Base-by-base conservation (phyloP, 2,797 vertebrate genomes). In the Rhinogobio ventralis region DNA sequence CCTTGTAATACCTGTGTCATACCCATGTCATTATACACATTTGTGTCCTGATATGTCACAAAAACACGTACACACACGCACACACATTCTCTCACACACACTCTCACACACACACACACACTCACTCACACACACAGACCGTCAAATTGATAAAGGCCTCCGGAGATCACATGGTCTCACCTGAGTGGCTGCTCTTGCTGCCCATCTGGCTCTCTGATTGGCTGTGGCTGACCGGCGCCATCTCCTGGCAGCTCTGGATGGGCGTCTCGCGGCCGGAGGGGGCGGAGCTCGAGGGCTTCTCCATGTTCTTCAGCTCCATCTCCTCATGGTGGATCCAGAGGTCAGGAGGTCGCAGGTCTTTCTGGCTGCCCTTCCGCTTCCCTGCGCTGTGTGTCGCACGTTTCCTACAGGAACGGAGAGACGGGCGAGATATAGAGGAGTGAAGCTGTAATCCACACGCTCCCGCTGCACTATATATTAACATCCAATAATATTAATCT, bases 261-360 rank as follows among this genome's bases (percentile, higher is more conserved):
- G 97, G 97, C 0, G 98, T 97, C 53, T 96, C 95, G 0, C 91
- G 95, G 39, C 94, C 96, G 0, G 96, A 88, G 0, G 96, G 93
- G 25, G 97, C 96, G 0, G 96, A 91, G 28, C 94, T 94, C 4
- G 94, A 88, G 0, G 95, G 95, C 82, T 99, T 98, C 92, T 98
- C 97, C 0, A 99, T 96, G 90, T 96, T 98, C 91, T 99, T 99
- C 95, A 99, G 97, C 91, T 98, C 98, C 97, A 99, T 97, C 92
- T 98, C 97, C 91, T 99, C 98, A 0, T 99, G 98, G 84, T 99
- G 98, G 85, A 99, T 99, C 98, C 98, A 99, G 8, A 99, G 95
- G 87, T 99, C 98, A 0, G 98, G 98, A 17, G 97, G 98, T 7
- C 97, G 92, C 71, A 99, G 93, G 89, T 99, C 98, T 92, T 98